Conservation (phyloP, 2,797 vertebrate genomes). For the Vipera latastei region DNA sequence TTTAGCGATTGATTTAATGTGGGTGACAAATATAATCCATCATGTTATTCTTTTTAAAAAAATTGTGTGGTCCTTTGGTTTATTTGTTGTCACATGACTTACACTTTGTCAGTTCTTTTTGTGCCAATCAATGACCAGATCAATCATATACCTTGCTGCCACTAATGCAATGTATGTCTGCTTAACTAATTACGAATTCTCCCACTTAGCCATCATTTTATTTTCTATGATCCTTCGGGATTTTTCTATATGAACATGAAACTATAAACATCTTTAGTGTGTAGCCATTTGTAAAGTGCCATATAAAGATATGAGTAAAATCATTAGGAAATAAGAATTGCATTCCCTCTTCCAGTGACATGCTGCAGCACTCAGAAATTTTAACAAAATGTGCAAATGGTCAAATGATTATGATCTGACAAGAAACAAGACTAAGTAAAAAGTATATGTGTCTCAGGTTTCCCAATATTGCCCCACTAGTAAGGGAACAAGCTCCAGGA, state of each 20-base stretch:
- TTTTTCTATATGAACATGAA: background rate
- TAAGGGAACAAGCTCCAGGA: background rate
- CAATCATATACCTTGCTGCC: background rate
- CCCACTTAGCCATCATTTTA: background rate
- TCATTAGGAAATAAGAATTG: background rate
- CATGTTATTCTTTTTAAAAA: background rate
- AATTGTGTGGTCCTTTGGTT: background rate
- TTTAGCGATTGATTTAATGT: background rate
- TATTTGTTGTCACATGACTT: background rate
- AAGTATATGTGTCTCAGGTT: background rate
- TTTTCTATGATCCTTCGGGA: background rate
- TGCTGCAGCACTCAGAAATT: background rate
- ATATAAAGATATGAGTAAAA: background rate
- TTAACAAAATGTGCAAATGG: background rate
- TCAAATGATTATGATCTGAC: background rate
- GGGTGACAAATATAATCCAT: background rate
- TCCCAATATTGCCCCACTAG: background rate
- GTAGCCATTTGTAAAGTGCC: background rate
- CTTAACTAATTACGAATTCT: background rate
- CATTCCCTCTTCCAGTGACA: background rate
- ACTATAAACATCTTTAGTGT: background rate
- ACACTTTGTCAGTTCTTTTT: background rate
- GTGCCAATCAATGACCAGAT: background rate
- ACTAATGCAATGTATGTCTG: background rate
- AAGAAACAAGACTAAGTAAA: background rate